Conservation (phyloP, 2,888 invertebrate genomes). For the Lasiommata megera region DNA sequence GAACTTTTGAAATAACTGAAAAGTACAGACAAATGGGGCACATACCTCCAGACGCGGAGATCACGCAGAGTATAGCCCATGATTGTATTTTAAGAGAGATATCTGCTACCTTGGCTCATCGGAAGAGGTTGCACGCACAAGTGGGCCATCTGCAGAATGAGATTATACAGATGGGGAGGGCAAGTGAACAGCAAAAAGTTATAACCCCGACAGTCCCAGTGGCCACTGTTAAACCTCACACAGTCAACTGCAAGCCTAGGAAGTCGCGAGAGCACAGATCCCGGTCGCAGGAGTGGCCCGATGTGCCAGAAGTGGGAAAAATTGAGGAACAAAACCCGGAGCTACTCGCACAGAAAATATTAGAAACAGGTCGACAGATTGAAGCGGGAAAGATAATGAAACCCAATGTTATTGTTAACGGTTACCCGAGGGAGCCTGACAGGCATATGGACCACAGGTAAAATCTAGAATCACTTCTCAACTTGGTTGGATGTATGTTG, state of each 20-base stretch:
- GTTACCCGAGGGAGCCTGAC: conserved; percentile 58
- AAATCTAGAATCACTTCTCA: background rate
- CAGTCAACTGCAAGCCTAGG: conserved; percentile 61
- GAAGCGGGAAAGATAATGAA: conserved; percentile 88
- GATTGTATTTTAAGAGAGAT: conserved; percentile 93
- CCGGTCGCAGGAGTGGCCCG: conserved; percentile 95
- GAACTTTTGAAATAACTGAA: conserved; percentile 89
- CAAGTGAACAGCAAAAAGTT: conserved; percentile 83
- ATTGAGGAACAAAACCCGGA: conserved; percentile 96
- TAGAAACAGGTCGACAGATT: conserved; percentile 93
- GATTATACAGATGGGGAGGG: conserved; percentile 87
- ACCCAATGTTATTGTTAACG: conserved; percentile 68
- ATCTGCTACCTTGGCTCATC: conserved; percentile 89
- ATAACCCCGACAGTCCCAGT: conserved; percentile 59
- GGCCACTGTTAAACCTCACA: conserved; percentile 70
- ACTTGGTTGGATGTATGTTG: background rate
- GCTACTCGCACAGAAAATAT: conserved; percentile 92
- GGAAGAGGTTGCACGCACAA: conserved; percentile 92
- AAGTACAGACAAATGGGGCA: conserved; percentile 83
- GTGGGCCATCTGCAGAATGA: conserved; percentile 90
- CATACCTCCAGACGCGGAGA: conserved; percentile 78
- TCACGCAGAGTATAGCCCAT: conserved; percentile 86
- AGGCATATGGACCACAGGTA: conserved; percentile 49
- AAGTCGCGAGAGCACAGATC: conserved; percentile 87
- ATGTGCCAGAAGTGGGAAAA: conserved; percentile 93